Conservation (phyloP, 2,113 vertebrate genomes). For the Cyprinodon variegatus region DNA sequence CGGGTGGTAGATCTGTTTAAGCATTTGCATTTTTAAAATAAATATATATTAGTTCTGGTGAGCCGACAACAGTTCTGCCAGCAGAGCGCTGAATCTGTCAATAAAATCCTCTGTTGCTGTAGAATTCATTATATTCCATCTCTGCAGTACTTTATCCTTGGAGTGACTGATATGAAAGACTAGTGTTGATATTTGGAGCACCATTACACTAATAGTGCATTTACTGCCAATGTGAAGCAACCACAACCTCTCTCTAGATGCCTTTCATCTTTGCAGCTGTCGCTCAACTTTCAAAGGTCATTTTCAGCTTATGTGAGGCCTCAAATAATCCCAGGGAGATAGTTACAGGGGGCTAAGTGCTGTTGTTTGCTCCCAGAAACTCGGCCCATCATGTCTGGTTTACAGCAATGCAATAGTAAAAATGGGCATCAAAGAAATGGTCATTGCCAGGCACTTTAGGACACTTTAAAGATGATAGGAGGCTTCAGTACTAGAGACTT, state of each 20-base stretch:
- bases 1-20: slow-evolving; percentile 2
- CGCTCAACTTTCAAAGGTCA: slow-evolving; percentile 49
- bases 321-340: slow-evolving; percentile 54
- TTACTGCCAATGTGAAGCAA: slow-evolving; percentile 42
- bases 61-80: not conserved
- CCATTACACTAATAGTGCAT: slow-evolving; percentile 58
- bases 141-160: slow-evolving; percentile 21
- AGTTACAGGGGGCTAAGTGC: slow-evolving; percentile 33
- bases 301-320: slow-evolving; percentile 54
- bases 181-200: slow-evolving; percentile 38
- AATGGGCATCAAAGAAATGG: not conserved
- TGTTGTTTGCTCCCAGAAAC: slow-evolving; percentile 39
- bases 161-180: slow-evolving; percentile 17
- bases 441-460: slow-evolving; percentile 9
- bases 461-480: slow-evolving; percentile 45
- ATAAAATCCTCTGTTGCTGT: not conserved
- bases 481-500: slow-evolving; percentile 20
- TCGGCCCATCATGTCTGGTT: slow-evolving; percentile 34
- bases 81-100: not conserved
- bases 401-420: slow-evolving; percentile 12
- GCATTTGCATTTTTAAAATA: not conserved
- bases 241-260: slow-evolving; percentile 44
- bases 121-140: not conserved
- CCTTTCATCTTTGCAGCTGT: slow-evolving; percentile 63
- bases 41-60: not conserved